Evolutionary conservation across 23 tunicate genomes (phyloP).

Genomic region (Styela plicata): DNA sequence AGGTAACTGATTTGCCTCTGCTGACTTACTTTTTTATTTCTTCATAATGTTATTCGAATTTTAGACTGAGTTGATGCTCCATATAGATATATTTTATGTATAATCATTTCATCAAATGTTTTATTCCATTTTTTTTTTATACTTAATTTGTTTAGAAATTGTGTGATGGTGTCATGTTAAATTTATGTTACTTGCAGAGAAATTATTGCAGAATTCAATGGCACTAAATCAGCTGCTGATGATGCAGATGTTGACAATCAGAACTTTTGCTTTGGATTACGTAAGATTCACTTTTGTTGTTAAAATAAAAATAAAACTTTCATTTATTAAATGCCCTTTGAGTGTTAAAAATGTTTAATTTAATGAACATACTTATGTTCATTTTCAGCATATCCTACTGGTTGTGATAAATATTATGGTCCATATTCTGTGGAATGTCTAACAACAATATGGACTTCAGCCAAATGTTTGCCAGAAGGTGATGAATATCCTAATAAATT

Average conservation of each 20-base stretch:
- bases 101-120: too few species aligned
- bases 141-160: not conserved
- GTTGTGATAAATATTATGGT: slow-evolving; percentile 10
- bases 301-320: not conserved
- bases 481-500: not conserved
- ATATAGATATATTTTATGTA: too few species aligned
- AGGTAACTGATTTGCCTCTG: too few species aligned
- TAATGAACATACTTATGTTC: too few species aligned
- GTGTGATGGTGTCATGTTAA: too few species aligned
- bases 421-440: slow-evolving; percentile 2
- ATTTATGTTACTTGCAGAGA: slow-evolving; percentile 7
- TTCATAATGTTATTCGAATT: too few species aligned
- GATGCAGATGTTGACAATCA: slow-evolving; percentile 6
- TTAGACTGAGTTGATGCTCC: too few species aligned
- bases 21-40: too few species aligned
- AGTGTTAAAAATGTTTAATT: not conserved
- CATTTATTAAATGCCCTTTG: not conserved
- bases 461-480: slow-evolving; percentile 19
- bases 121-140: not conserved
- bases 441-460: slow-evolving; percentile 20
- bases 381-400: not conserved
- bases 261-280: slow-evolving; percentile 32
- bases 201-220: not conserved
- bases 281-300: slow-evolving; percentile 3
- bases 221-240: slow-evolving; percentile 20